A percentile compares a stretch with the other conserved stretches of the same genome.
Evolutionary conservation across 92 coral and sea anemone genomes (phyloP).

Genomic region (Epizoanthus illoricatus): DNA sequence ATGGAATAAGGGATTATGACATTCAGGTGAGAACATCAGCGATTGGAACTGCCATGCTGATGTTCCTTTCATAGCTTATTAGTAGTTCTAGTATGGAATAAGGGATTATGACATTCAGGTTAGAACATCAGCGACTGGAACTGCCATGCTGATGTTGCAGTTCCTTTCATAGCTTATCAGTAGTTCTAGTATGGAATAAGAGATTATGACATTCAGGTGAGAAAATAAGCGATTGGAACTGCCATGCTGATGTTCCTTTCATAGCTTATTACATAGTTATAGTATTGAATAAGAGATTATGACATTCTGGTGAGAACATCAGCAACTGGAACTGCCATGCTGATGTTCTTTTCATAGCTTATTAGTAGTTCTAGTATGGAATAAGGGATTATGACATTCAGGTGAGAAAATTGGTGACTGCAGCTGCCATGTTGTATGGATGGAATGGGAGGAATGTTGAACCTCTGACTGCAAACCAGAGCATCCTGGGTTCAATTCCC

Average conservation of each 20-base stretch:
- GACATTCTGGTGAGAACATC: constrained; percentile 57
- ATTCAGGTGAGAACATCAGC: constrained; percentile 51
- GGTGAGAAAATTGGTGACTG: constrained; percentile 36
- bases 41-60: background rate
- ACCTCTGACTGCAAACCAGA: too few species aligned
- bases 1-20: constrained; percentile 35
- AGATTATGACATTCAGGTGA: constrained; percentile 67
- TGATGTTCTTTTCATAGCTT: too few species aligned
- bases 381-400: constrained; percentile 55
- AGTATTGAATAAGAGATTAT: constrained; percentile 20
- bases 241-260: background rate
- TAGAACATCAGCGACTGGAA: background rate
- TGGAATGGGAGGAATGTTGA: too few species aligned
- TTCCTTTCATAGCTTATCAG: too few species aligned
- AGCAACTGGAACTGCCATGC: background rate
- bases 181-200: too few species aligned
- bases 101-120: constrained; percentile 66
- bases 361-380: too few species aligned
- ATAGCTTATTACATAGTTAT: too few species aligned
- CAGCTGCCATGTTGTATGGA: background rate
- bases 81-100: too few species aligned
- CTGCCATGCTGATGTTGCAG: background rate
- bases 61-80: too few species aligned
- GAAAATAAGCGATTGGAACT: background rate
- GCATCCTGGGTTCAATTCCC: too few species aligned